Conservation (phyloP, 92 coral and sea anemone species). For the Palythoa caribaeorum region DNA sequence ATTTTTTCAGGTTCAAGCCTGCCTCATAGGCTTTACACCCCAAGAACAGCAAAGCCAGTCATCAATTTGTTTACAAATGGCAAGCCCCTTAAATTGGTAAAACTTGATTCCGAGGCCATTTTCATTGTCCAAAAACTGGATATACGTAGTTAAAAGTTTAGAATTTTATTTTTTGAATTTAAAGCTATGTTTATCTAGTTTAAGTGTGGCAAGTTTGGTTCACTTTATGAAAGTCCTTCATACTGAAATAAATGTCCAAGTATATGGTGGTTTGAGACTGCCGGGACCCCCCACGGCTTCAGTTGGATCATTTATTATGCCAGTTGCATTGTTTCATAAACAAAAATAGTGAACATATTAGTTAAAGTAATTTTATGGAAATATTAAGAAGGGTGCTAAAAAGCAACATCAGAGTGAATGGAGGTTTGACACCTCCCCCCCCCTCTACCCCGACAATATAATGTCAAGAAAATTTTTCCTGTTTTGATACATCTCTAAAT, state of each 20-base stretch:
- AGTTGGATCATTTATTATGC: background rate
- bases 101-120: background rate
- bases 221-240: background rate
- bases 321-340: conserved; percentile 3
- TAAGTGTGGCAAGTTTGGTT: conserved; percentile 8
- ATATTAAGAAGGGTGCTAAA: background rate
- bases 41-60: background rate
- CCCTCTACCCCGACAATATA: background rate
- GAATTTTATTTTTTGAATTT: conserved; percentile 1
- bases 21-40: background rate
- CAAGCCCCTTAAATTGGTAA: background rate
- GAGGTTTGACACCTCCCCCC: background rate
- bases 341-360: conserved; percentile 1
- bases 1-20: conserved; percentile 5
- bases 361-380: background rate
- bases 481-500: background rate
- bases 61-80: background rate
- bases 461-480: background rate
- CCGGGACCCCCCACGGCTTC: conserved; percentile 3
- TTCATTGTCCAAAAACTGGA: background rate
- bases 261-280: conserved; percentile 5
- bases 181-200: conserved; percentile 6
- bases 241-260: conserved; percentile 7
- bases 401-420: background rate
- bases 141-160: background rate